Evolutionary conservation across 2,113 vertebrate genomes (phyloP).

Genomic region (Ophthalmotilapia sp.): DNA sequence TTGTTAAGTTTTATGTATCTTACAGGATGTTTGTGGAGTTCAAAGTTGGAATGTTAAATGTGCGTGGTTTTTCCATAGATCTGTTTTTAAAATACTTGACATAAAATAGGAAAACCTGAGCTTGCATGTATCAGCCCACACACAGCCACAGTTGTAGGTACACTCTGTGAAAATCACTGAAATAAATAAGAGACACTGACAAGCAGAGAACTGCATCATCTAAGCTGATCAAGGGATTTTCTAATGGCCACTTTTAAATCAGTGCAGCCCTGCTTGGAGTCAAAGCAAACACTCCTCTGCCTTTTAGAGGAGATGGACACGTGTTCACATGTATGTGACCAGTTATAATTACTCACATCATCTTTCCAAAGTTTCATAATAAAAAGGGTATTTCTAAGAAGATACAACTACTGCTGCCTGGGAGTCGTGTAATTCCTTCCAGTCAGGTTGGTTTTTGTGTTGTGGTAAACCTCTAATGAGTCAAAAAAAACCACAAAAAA

Average conservation of each 20-base stretch:
- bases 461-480: background rate
- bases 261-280: constrained; percentile 6
- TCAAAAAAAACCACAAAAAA: background rate
- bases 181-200: constrained; percentile 1
- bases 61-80: background rate
- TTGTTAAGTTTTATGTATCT: background rate
- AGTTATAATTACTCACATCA: background rate
- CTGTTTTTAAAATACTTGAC: background rate
- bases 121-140: background rate
- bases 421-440: background rate
- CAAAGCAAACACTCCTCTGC: background rate
- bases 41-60: background rate
- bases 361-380: background rate
- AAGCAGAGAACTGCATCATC: constrained; percentile 1
- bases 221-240: constrained; percentile 65
- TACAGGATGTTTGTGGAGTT: background rate
- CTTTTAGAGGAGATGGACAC: background rate
- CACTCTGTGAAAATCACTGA: background rate
- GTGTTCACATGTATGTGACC: background rate
- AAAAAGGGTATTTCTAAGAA: background rate
- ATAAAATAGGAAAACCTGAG: background rate
- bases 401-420: background rate
- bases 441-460: background rate
- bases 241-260: constrained; percentile 38
- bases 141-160: background rate